These are phyloP conservation scores for Lochmaea capreae DNA, from an alignment of 2,888 invertebrate species.

Conservation along the genomic window DNA sequence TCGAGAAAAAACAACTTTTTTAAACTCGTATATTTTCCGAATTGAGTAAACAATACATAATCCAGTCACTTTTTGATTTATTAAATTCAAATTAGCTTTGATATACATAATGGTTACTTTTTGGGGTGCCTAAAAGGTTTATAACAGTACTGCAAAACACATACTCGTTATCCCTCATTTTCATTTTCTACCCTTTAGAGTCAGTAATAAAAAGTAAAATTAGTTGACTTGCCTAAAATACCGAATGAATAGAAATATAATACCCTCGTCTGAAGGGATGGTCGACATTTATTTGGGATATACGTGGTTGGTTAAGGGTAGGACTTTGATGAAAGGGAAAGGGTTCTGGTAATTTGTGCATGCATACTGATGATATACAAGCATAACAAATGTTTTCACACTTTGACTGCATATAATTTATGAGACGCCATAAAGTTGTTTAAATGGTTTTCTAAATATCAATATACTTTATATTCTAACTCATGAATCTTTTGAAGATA, in stretches of 20 bases:
- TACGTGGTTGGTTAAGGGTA: slow-evolving; percentile 17
- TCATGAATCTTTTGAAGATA: no score
- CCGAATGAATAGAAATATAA: slow-evolving; percentile 21
- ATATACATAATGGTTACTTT: not conserved
- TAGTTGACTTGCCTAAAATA: slow-evolving; percentile 12
- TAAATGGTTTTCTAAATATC: no score
- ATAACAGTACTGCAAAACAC: not conserved
- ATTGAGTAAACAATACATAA: no score
- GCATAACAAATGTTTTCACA: slow-evolving; percentile 24
- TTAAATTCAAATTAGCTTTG: not conserved
- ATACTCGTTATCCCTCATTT: not conserved
- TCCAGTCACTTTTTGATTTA: not conserved
- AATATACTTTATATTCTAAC: no score
- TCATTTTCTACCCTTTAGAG: slow-evolving; percentile 6
- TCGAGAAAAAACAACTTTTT: no score
- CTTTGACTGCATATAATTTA: not conserved
- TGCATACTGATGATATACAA: slow-evolving; percentile 29
- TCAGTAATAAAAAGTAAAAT: slow-evolving; percentile 18
- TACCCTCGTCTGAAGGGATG: slow-evolving; percentile 18
- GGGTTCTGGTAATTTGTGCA: slow-evolving; percentile 27
- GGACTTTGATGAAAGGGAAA: slow-evolving; percentile 28
- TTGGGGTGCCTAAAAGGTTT: not conserved
- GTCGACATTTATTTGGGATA: slow-evolving; percentile 28
- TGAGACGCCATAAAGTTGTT: not conserved
- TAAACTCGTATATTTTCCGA: no score